A percentile compares a stretch with the other conserved stretches of the same genome.
Evolutionary conservation across 2,113 vertebrate genomes (phyloP).

Genomic region (Hemibagrus wyckioides): DNA sequence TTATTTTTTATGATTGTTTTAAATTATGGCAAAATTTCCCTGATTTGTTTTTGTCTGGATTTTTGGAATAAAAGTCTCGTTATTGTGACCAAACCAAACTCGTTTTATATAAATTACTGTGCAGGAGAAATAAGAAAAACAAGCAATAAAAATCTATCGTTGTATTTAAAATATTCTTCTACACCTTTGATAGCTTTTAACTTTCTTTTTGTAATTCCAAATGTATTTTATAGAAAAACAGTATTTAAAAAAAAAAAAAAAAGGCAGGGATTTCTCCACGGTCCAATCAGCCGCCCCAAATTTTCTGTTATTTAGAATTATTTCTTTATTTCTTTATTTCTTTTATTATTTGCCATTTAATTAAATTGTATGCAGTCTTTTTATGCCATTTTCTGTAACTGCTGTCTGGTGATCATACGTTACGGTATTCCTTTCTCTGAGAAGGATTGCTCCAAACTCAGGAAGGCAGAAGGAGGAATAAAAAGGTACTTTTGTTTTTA

Average conservation of each 20-base stretch:
- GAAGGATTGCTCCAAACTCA: background rate
- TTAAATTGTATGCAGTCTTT: background rate
- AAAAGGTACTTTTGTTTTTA: background rate
- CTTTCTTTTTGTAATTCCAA: background rate
- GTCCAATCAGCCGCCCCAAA: background rate
- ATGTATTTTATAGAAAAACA: background rate
- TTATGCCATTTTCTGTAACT: background rate
- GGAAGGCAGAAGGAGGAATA: background rate
- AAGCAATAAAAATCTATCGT: background rate
- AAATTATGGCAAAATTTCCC: conserved; percentile 66
- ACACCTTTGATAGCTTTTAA: too few species aligned
- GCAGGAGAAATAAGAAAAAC: background rate
- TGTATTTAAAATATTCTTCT: background rate
- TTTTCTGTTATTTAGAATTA: background rate
- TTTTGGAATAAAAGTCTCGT: conserved; percentile 70
- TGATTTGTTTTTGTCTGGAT: conserved; percentile 51
- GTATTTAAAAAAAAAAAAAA: background rate
- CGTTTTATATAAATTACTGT: background rate
- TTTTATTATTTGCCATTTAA: background rate
- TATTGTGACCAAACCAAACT: conserved; percentile 20
- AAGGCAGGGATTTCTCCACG: background rate
- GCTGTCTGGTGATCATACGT: background rate
- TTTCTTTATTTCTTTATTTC: background rate
- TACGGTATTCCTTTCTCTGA: background rate
- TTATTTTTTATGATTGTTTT: conserved; percentile 75